Percentiles rank a stretch among this genome's conserved stretches.
Conservation (phyloP, 1,140 invertebrate genomes). For the Tribolium madens region DNA sequence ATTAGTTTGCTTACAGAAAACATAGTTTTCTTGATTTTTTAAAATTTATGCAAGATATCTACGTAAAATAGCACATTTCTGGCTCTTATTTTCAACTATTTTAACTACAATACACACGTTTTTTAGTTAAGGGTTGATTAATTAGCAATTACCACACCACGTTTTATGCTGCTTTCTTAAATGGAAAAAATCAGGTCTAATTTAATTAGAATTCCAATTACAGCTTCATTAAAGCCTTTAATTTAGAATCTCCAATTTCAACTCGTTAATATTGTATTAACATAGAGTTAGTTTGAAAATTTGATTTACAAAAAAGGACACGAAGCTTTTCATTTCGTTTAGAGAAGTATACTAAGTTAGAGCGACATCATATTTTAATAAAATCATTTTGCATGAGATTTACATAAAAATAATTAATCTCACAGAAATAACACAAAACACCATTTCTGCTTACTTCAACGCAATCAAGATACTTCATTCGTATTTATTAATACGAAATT, state of each 20-base stretch:
- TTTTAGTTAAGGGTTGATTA: neutral
- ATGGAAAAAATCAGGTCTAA: slow-evolving; percentile 20
- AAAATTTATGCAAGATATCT: neutral
- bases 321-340: neutral
- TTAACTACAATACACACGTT: neutral
- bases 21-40: too few species aligned
- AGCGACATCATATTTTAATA: slow-evolving; percentile 10
- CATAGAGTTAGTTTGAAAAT: slow-evolving; percentile 1
- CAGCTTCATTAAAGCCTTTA: slow-evolving; percentile 30
- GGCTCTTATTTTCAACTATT: neutral
- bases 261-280: slow-evolving; percentile 25
- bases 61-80: neutral
- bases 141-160: slow-evolving; percentile 18
- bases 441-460: slow-evolving; percentile 17
- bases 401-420: slow-evolving; percentile 32
- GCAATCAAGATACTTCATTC: slow-evolving; percentile 19
- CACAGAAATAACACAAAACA: slow-evolving; percentile 20
- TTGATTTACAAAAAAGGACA: slow-evolving; percentile 25
- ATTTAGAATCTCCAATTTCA: slow-evolving; percentile 15
- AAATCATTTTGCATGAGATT: slow-evolving; percentile 27
- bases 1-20: too few species aligned
- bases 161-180: slow-evolving; percentile 10
- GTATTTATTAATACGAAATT: slow-evolving; percentile 16
- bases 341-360: neutral
- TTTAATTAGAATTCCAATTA: slow-evolving; percentile 20